Evolutionary conservation across 2,113 vertebrate genomes (phyloP).

Genomic region (Neomonachus schauinslandi): DNA sequence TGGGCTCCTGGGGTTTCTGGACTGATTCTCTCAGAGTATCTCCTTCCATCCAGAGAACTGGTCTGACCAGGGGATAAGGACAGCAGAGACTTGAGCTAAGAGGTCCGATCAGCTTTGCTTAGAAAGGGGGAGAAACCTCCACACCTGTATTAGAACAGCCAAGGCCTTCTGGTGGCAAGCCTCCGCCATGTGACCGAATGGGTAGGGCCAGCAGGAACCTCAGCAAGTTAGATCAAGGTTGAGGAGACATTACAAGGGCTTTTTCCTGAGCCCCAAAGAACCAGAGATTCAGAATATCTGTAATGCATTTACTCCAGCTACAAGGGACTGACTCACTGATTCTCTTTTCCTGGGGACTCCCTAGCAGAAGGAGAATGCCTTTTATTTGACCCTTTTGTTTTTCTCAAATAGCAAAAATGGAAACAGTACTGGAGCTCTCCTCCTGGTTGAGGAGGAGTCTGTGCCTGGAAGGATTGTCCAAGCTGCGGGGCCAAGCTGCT

Average conservation of each 20-base stretch:
- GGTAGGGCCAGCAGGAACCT: not conserved
- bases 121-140: not conserved
- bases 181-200: not conserved
- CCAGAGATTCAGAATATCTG: not conserved
- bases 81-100: not conserved
- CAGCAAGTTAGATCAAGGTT: not conserved
- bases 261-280: not conserved
- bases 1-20: not conserved
- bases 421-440: not conserved
- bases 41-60: not conserved
- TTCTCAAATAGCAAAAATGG: not conserved
- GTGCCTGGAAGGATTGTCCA: not conserved
- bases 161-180: not conserved
- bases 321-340: not conserved
- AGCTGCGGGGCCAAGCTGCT: not conserved
- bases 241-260: not conserved
- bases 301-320: not conserved
- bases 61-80: not conserved
- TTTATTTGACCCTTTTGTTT: slow-evolving; percentile 61
- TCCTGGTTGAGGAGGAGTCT: not conserved
- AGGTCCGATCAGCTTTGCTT: not conserved
- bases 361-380: slow-evolving; percentile 15
- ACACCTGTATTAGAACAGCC: not conserved
- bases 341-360: not conserved
- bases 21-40: not conserved